phyloP scores from a whole-genome alignment of 1,140 invertebrate species.

The Paramacrobiotus metropolitanus region DNA sequence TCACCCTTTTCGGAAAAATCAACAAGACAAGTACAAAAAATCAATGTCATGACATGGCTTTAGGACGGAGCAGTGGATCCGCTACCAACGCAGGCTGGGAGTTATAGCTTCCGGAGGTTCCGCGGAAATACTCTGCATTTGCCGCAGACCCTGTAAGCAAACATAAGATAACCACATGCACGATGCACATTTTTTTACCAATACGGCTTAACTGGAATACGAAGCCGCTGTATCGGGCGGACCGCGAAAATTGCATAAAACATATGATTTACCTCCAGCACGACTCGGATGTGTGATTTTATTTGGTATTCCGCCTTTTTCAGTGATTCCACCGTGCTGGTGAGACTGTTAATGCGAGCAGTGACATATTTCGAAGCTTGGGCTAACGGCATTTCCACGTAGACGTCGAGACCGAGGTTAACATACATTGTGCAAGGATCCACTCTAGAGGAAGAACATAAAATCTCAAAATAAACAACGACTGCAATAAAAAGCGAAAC shows the following conservation, averaged over 20 bases:
- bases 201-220: too few species aligned
- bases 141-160: not conserved
- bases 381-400: not conserved
- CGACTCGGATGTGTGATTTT: not conserved
- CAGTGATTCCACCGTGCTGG: not conserved
- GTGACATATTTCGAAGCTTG: not conserved
- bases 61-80: too few species aligned
- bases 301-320: not conserved
- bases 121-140: not conserved
- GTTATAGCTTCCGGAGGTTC: too few species aligned
- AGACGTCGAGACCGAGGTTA: not conserved
- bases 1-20: too few species aligned
- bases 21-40: too few species aligned
- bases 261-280: not conserved
- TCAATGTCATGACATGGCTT: too few species aligned
- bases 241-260: too few species aligned
- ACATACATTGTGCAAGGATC: not conserved
- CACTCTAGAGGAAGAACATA: not conserved
- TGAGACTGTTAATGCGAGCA: not conserved
- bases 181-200: not conserved
- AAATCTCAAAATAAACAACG: not conserved
- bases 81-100: too few species aligned
- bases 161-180: not conserved
- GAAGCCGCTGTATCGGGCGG: too few species aligned
- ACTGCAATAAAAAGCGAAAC: not conserved